Percentiles rank a stretch among this genome's conserved stretches.
phyloP scores from a whole-genome alignment of 2,797 vertebrate genomes.

The Syncerus caffer region DNA sequence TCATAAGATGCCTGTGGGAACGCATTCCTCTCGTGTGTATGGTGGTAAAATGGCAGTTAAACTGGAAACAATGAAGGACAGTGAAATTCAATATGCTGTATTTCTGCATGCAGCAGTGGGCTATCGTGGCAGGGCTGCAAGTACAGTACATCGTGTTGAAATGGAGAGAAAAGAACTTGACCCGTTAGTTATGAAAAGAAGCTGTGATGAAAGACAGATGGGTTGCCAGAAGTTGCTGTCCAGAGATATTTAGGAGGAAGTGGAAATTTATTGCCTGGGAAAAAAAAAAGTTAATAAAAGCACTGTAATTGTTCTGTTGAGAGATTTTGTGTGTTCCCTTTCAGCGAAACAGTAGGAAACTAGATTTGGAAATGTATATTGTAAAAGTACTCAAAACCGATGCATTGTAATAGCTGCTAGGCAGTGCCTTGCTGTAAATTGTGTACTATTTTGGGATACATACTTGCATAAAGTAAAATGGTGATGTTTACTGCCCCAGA shows the following conservation, averaged over 20 bases:
- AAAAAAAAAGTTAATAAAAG: background rate
- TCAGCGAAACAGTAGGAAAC: background rate
- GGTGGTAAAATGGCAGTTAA: constrained; percentile 67
- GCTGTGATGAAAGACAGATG: constrained; percentile 78
- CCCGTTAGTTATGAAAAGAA: constrained; percentile 82
- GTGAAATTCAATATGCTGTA: constrained; percentile 29
- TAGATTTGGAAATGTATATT: constrained; percentile 14
- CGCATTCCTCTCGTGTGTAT: background rate
- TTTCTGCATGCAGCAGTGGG: constrained; percentile 48
- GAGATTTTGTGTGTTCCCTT: background rate
- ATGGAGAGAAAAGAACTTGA: constrained; percentile 80
- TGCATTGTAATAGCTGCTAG: background rate
- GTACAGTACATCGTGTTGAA: constrained; percentile 73
- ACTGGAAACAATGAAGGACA: constrained; percentile 54
- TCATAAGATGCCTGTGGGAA: constrained; percentile 35
- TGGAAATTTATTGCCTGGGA: constrained; percentile 63
- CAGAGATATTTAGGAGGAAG: constrained; percentile 77
- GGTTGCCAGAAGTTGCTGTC: constrained; percentile 76
- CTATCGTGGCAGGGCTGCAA: constrained; percentile 63
- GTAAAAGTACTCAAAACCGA: background rate
- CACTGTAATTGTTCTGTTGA: background rate
- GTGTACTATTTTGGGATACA: background rate
- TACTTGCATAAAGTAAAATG: constrained; percentile 4
- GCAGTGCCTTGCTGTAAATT: background rate
- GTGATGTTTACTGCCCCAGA: background rate